Evolutionary conservation across 1,140 invertebrate genomes (phyloP), one percentile per base, ranked within the genome.

Genomic region (Drosophila varians): DNA sequence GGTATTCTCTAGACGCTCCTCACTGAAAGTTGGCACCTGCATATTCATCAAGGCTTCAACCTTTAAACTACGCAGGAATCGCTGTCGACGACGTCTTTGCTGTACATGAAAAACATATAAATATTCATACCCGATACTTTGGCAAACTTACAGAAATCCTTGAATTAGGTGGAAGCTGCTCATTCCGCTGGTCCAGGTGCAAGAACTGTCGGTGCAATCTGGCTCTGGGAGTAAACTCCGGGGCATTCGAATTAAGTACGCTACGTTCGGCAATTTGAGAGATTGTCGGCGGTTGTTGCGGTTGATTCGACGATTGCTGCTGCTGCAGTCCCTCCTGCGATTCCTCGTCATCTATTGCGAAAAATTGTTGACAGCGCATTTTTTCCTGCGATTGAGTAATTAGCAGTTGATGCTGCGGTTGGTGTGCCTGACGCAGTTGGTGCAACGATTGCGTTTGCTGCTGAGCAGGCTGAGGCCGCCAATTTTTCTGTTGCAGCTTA

Each of bases 61-160:
- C 11, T 16, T 53, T 0, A 54, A 1, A 0, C 23, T 14, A 9
- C 70, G 70, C 4, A 9, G 0, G 7, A 16, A 26, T 1, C 70
- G 70, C 18, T 73, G 68, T 0, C 3, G n/a, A 43, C 28, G 28
- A n/a, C 51, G 68, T 45, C 68, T 31, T 12, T 21, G 11, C 64
- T 68, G 34, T 0, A 31, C 11, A 11, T 21, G 3, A 11, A 12
- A 19, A 0, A 1, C 31, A 46, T n/a, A 4, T 0, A 5, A 26
- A 2, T 45, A 26, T 26, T 31, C 4, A 31, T 11, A 2, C 9
- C 3, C 9, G 9, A 31, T 11, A 3, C 28, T 11, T 0, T 4
- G 9, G 28, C 9, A 31, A 31, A n/a, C 28, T 31, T 31, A 31
- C 28, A 1, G 28, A 31, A 11, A n/a, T n/a, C 4, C 28, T 31